Conservation (phyloP, 1,140 invertebrate genomes). For the Drosophila ambigua region DNA sequence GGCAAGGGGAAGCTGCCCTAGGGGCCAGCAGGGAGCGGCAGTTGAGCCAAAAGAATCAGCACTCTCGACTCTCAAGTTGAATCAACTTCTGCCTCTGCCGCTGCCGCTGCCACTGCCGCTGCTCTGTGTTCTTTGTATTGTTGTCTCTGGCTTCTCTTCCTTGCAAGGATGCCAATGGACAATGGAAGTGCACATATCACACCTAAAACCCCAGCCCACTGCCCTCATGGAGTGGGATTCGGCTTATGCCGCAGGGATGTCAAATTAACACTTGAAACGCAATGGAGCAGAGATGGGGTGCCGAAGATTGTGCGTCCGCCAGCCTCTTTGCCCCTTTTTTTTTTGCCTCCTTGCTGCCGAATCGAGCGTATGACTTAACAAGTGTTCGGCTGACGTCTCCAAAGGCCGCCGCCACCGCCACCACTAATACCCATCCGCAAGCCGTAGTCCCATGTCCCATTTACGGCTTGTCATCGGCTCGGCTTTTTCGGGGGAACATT, state of each 20-base stretch:
- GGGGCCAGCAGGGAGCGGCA: constrained; percentile 12
- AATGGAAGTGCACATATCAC: constrained; percentile 28
- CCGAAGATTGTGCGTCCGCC: constrained; percentile 15
- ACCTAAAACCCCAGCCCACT: background rate
- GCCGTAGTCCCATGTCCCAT: constrained; percentile 21
- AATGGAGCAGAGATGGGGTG: constrained; percentile 42
- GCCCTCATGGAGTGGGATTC: too few species aligned
- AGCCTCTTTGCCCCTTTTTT: constrained; percentile 2
- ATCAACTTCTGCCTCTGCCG: constrained; percentile 19
- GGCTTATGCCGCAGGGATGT: constrained; percentile 54
- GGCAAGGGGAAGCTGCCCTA: background rate
- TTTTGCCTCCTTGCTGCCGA: constrained; percentile 51
- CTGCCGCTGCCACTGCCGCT: constrained; percentile 1
- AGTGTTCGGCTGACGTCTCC: constrained; percentile 34
- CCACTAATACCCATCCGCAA: constrained; percentile 11
- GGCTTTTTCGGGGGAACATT: constrained; percentile 35
- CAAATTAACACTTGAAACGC: constrained; percentile 71
- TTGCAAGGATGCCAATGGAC: constrained; percentile 12
- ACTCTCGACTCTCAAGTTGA: constrained; percentile 40
- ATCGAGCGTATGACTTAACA: constrained; percentile 61
- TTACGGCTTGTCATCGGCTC: constrained; percentile 44
- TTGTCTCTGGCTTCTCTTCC: background rate
- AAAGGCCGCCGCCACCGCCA: constrained; percentile 1
- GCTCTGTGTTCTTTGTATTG: constrained; percentile 27
- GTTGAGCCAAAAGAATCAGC: constrained; percentile 46